These are phyloP conservation scores for Protula sp. DNA, from an alignment of 2,888 invertebrate genomes.

Conservation along the genomic window DNA sequence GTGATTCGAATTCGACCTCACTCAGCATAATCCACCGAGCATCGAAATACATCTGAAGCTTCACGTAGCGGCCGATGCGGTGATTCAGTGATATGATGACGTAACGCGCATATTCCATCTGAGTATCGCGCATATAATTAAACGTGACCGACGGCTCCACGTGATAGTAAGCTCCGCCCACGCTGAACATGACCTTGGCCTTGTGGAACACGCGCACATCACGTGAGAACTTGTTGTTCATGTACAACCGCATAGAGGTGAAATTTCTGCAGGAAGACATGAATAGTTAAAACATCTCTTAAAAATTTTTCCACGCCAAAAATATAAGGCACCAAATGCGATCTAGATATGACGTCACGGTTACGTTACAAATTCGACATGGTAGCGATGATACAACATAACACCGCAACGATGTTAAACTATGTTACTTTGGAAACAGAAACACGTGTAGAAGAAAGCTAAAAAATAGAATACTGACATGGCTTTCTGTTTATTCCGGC, in stretches of 20 bases:
- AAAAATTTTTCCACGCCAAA: too few relatives aligned
- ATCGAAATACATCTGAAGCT: constrained; percentile 69
- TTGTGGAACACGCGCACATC: constrained; percentile 81
- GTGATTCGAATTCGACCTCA: constrained; percentile 68
- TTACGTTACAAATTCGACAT: too few relatives aligned
- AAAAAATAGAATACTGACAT: too few relatives aligned
- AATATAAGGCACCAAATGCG: too few relatives aligned
- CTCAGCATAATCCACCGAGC: constrained; percentile 84
- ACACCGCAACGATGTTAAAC: too few relatives aligned
- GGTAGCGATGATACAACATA: too few relatives aligned
- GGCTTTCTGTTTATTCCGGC: too few relatives aligned
- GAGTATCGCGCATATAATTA: constrained; percentile 66
- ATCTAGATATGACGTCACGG: too few relatives aligned
- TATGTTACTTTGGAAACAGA: too few relatives aligned
- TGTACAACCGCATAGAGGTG: constrained; percentile 72
- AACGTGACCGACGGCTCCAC: constrained; percentile 15
- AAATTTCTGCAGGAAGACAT: constrained; percentile 62
- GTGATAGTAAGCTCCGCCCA: constrained; percentile 71
- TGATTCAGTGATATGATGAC: constrained; percentile 76
- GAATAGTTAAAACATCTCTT: too few relatives aligned
- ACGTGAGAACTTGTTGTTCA: constrained; percentile 79
- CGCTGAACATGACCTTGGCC: constrained; percentile 68
- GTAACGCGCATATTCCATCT: constrained; percentile 75
- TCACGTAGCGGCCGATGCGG: constrained; percentile 74
- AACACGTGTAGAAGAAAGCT: too few relatives aligned